Conservation (phyloP, 2,113 vertebrate genomes). For the Anguilla rostrata region DNA sequence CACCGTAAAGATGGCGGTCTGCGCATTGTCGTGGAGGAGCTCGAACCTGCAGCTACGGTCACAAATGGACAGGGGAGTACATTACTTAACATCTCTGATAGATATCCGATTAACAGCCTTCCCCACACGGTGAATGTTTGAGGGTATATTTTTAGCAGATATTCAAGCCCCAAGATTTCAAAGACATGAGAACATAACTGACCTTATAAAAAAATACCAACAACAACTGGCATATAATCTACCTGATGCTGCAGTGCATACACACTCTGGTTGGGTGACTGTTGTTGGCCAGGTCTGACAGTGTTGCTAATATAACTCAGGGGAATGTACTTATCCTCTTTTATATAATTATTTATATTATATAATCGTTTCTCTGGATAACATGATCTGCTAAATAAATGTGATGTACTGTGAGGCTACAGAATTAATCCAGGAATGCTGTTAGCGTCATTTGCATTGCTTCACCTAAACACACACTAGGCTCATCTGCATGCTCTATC, state of each 20-base stretch:
- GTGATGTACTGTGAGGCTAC: background rate
- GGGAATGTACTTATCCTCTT: no score
- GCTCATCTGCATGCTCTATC: no score
- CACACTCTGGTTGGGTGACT: no score
- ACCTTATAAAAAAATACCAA: background rate
- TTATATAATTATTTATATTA: no score
- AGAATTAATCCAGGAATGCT: background rate
- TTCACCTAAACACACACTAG: no score
- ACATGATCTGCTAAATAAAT: background rate
- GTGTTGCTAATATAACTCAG: no score
- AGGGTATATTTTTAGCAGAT: background rate
- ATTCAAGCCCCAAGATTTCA: background rate
- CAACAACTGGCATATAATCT: no score
- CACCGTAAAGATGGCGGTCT: conserved; percentile 73
- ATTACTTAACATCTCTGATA: background rate
- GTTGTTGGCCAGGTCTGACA: no score
- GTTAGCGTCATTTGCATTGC: no score
- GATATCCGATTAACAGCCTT: background rate
- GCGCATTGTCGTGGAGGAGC: conserved; percentile 76
- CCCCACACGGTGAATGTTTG: background rate
- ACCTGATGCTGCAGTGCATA: no score
- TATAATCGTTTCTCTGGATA: no score
- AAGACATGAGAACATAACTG: background rate
- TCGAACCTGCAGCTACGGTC: conserved; percentile 76
- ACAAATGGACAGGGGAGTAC: conserved; percentile 1